These are phyloP conservation scores for Probaryconus sp. DNA, from an alignment of 1,140 invertebrate genomes.

Conservation along the genomic window DNA sequence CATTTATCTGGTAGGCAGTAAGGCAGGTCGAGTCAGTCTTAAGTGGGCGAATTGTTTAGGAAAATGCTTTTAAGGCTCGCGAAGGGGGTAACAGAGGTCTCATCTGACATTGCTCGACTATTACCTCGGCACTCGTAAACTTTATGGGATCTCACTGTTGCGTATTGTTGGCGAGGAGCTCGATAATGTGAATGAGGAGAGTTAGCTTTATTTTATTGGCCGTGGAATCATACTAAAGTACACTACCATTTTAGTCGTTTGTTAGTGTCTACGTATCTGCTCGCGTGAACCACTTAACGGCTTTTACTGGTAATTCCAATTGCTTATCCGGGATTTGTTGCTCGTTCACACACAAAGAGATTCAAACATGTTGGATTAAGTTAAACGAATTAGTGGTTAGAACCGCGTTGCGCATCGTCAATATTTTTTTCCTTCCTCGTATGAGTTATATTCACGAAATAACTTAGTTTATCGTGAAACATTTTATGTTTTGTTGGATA, in stretches of 20 bases:
- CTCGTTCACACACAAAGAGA: slow-evolving; percentile 58
- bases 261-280: slow-evolving; percentile 49
- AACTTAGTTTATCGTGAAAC: slow-evolving; percentile 40
- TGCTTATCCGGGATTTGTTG: slow-evolving; percentile 58
- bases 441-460: slow-evolving; percentile 29
- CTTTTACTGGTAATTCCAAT: slow-evolving; percentile 57
- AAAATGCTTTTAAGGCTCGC: slow-evolving; percentile 11
- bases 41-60: slow-evolving; percentile 28
- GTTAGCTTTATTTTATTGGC: slow-evolving; percentile 58
- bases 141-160: slow-evolving; percentile 53
- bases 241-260: slow-evolving; percentile 45
- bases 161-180: slow-evolving; percentile 37
- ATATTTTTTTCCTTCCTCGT: slow-evolving; percentile 30
- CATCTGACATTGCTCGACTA: slow-evolving; percentile 22
- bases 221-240: slow-evolving; percentile 51
- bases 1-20: no score
- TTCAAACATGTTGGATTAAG: slow-evolving; percentile 58
- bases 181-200: slow-evolving; percentile 42
- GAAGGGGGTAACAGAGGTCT: slow-evolving; percentile 12
- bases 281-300: slow-evolving; percentile 52
- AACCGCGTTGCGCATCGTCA: slow-evolving; percentile 5
- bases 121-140: slow-evolving; percentile 50
- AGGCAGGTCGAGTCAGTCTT: slow-evolving; percentile 8
- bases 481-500: slow-evolving; percentile 39
- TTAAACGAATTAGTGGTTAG: slow-evolving; percentile 57